phyloP scores from a whole-genome alignment of 92 coral and sea anemone species.

The Phymanthus crucifer region DNA sequence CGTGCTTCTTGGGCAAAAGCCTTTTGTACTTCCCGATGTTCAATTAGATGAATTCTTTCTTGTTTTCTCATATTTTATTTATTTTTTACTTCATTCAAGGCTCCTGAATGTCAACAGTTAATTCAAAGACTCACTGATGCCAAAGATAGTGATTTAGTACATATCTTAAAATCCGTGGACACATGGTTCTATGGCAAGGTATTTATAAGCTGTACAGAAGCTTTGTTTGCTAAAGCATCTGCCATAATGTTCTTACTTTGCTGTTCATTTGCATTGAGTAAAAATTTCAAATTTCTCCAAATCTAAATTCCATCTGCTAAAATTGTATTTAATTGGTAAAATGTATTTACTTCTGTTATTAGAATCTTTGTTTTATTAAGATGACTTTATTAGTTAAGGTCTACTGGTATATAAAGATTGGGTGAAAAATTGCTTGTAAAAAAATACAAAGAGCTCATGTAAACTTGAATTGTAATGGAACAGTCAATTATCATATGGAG shows the following conservation, averaged over 20 bases:
- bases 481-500: too few relatives aligned
- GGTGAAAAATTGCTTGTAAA: not conserved
- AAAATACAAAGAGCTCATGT: too few relatives aligned
- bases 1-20: not conserved
- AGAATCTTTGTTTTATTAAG: not conserved
- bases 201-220: not conserved
- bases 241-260: not conserved
- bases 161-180: constrained; percentile 81
- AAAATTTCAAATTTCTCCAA: not conserved
- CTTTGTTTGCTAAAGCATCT: not conserved
- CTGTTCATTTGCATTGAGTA: not conserved
- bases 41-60: not conserved
- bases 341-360: not conserved
- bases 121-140: constrained; percentile 88
- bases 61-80: constrained; percentile 17
- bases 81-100: constrained; percentile 51
- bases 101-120: constrained; percentile 87
- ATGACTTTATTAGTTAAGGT: not conserved
- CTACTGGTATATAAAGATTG: not conserved
- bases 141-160: constrained; percentile 66
- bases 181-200: constrained; percentile 99
- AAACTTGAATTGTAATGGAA: too few relatives aligned
- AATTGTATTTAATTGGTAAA: not conserved
- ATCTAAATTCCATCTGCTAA: not conserved
- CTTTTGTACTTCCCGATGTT: not conserved